Base-by-base conservation (phyloP, 2,113 vertebrate genomes). In the Chloropsis cyanopogon region DNA sequence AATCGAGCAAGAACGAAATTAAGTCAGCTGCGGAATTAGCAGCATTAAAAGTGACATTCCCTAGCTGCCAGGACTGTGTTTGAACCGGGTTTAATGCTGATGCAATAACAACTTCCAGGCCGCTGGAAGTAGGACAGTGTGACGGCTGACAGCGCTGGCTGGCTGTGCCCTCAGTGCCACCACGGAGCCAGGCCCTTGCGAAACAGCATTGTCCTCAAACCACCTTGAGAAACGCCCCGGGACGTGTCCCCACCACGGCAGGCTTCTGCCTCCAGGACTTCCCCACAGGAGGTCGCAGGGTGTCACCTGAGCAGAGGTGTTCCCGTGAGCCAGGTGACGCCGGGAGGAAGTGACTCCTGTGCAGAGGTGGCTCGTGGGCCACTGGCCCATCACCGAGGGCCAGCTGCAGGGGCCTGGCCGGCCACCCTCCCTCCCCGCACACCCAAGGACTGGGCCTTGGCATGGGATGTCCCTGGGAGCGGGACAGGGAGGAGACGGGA, bases 51-150 rank as follows among this genome's bases (percentile, higher is more conserved):
- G 92, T 88, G 86, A 66, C 94, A 86, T 86, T 78, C 76, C 52
- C 66, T 71, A 46, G 56, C 80, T 86, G 88, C 84, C 76, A 86
- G 72, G 76, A 70, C 42, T 52, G 42, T 50, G 86, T 72, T 53
- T 70, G 92, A 94, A 93, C 39, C 0, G 4, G 80, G 95, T 94
- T 90, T 86, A 73, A 93, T 86, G 95, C 91, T 97, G 96, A 97
- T 92, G 95, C 88, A 96, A 93, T 86, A 95, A 92, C 92, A 90
- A 96, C 96, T 97, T 96, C 88, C 94, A 97, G 96, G 95, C 86
- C 3, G 8, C 95, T 93, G 69, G 92, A 97, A 97, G 92, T 97
- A 96, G 96, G 95, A 92, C 95, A 97, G 63, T 10, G 4, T 92
- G 88, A 94, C 7, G 31, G 83, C 84, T 71, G 85, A 89, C 94